Conservation (phyloP, 2,888 invertebrate species). For the Drosophila yooni region DNA sequence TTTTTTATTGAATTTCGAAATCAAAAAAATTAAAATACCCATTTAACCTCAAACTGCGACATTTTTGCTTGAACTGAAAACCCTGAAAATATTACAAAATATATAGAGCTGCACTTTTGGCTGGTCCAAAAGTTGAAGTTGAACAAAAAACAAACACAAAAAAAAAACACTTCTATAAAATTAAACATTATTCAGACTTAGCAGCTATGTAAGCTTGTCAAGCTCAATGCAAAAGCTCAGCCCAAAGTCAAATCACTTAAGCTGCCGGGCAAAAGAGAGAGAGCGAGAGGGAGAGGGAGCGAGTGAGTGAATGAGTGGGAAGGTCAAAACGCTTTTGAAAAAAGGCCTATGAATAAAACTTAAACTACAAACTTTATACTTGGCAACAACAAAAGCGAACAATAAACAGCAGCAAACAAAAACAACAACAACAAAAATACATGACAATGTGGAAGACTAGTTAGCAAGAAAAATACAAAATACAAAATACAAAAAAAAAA, state of each 20-base stretch:
- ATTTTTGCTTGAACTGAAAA: slow-evolving; percentile 44
- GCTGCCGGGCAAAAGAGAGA: slow-evolving; percentile 38
- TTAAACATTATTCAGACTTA: slow-evolving; percentile 12
- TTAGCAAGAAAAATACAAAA: slow-evolving; percentile 53
- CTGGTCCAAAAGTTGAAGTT: slow-evolving; percentile 61
- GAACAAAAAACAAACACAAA: slow-evolving; percentile 5
- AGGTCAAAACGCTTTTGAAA: slow-evolving; percentile 66
- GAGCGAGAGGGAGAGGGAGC: background rate
- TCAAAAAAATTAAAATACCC: slow-evolving; percentile 9
- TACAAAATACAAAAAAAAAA: slow-evolving; percentile 27
- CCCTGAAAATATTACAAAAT: slow-evolving; percentile 35
- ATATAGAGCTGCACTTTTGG: slow-evolving; percentile 59
- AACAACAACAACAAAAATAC: slow-evolving; percentile 16
- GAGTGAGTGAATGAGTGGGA: slow-evolving; percentile 25
- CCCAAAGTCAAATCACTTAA: slow-evolving; percentile 68
- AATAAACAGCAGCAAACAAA: slow-evolving; percentile 6
- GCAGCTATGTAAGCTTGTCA: slow-evolving; percentile 17
- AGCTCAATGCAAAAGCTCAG: slow-evolving; percentile 50
- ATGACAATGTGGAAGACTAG: slow-evolving; percentile 69
- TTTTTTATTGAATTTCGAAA: slow-evolving; percentile 16
- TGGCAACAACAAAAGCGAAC: slow-evolving; percentile 39
- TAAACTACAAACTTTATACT: slow-evolving; percentile 73
- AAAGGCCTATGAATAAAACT: slow-evolving; percentile 67
- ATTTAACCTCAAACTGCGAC: slow-evolving; percentile 41
- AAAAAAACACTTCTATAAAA: slow-evolving; percentile 18